phyloP scores from a whole-genome alignment of 2,113 vertebrate species.

The Ploceus nigricollis region DNA sequence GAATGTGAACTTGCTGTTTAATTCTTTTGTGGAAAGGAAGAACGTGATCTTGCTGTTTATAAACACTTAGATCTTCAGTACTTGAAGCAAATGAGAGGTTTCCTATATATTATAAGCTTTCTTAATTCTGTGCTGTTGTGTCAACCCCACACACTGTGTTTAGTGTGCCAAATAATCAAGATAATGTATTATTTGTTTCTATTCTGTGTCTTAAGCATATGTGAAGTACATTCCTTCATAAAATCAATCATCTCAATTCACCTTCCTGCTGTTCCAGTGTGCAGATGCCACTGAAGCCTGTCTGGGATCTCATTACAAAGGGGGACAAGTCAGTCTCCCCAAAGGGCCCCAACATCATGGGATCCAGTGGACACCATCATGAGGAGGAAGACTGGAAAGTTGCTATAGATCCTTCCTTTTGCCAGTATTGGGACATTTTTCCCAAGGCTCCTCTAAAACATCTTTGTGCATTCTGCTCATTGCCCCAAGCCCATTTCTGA shows the following conservation, averaged over 20 bases:
- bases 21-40: neutral
- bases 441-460: neutral
- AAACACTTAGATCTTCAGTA: neutral
- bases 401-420: neutral
- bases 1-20: neutral
- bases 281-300: neutral
- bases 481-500: neutral
- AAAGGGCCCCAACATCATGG: neutral
- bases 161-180: neutral
- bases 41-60: neutral
- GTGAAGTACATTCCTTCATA: neutral
- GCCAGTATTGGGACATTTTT: neutral
- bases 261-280: fast-evolving
- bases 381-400: neutral
- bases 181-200: neutral
- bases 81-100: neutral
- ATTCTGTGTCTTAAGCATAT: neutral
- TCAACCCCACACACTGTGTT: neutral
- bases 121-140: neutral
- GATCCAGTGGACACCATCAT: neutral
- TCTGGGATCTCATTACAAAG: neutral
- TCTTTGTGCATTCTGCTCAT: fast-evolving
- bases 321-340: fast-evolving
- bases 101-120: neutral
- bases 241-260: fast-evolving